Evolutionary conservation across 2,888 invertebrate genomes (phyloP).

Genomic region (Aradus depressus): DNA sequence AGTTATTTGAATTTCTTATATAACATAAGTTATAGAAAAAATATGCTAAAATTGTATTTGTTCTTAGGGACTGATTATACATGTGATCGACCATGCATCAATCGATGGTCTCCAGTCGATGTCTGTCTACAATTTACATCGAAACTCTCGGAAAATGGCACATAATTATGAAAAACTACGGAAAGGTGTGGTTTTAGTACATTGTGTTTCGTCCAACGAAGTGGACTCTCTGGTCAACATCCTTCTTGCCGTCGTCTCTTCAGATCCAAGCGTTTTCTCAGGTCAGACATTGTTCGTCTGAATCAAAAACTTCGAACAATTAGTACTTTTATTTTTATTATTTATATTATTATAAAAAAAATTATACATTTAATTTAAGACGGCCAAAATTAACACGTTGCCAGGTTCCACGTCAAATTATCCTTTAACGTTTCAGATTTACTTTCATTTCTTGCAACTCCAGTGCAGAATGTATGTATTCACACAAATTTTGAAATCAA

Average conservation of each 20-base stretch:
- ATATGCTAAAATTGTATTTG: neutral
- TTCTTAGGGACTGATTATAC: conserved; percentile 31
- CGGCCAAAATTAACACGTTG: too few species aligned
- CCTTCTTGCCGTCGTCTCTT: conserved; percentile 29
- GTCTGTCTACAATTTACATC: conserved; percentile 32
- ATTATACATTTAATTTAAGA: too few species aligned
- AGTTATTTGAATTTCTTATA: neutral
- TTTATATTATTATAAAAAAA: neutral
- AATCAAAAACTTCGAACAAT: conserved; percentile 6
- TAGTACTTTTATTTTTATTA: neutral
- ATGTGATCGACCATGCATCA: conserved; percentile 30
- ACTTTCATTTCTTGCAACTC: too few species aligned
- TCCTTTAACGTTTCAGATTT: too few species aligned
- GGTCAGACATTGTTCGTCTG: conserved; percentile 33
- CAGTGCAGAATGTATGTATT: too few species aligned
- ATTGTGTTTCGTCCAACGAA: conserved; percentile 30
- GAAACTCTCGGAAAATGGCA: conserved; percentile 31
- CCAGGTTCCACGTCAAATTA: too few species aligned
- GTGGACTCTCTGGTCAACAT: conserved; percentile 29
- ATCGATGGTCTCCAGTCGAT: conserved; percentile 31
- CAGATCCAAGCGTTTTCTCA: conserved; percentile 30
- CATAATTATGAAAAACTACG: conserved; percentile 31
- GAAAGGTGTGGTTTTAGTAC: conserved; percentile 33
- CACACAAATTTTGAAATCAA: too few species aligned
- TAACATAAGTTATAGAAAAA: neutral